Base-by-base conservation (phyloP, 2,888 invertebrate species). In the Orchestes rusci region DNA sequence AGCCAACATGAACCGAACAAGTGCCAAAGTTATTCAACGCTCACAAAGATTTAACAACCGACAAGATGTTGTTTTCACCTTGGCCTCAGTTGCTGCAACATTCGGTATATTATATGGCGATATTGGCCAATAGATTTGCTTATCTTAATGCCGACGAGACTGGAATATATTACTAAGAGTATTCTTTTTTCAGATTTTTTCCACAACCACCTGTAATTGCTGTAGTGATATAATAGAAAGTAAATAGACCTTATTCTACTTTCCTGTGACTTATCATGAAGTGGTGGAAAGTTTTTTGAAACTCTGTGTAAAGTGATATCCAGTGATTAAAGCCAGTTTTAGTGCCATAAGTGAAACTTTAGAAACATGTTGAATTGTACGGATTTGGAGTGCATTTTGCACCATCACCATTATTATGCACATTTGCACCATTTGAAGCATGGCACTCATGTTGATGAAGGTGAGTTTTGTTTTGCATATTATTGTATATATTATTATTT, bases 321-420 rank as follows among this genome's bases (percentile, higher is more conserved):
- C 20, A 15, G 34, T 34, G 34, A 34, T 34, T 7, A n/a, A n/a
- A n/a, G n/a, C n/a, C n/a, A n/a, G n/a, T n/a, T 2, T 34, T 34
- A 16, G 20, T 36, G 29, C 18, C 16, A 29, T 13, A 17, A 12
- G n/a, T 2, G 30, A 16, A n/a, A n/a, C n/a, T n/a, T n/a, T n/a
- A n/a, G n/a, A n/a, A 53, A 40, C 66, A 83, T 83, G 83, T 73
- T 83, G 71, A 82, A 83, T 71, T 83, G 83, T 70, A 82, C 82
- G 56, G 82, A 82, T 73, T 73, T 82, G 72, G 82, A 82, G 72
- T 83, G 83, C 72, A 81, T 82, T 66, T 70, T 82, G 65, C 82
- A 82, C 69, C 81, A 82, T 64, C 80, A 81, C 63, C 81, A 82
- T 64, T 81, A 81, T 65, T 81, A 82, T 65, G 80, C 81, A 51